Evolutionary conservation across 2,113 vertebrate genomes (phyloP), one percentile per base, ranked within the genome.

Genomic region (Cephalopterus ornatus): DNA sequence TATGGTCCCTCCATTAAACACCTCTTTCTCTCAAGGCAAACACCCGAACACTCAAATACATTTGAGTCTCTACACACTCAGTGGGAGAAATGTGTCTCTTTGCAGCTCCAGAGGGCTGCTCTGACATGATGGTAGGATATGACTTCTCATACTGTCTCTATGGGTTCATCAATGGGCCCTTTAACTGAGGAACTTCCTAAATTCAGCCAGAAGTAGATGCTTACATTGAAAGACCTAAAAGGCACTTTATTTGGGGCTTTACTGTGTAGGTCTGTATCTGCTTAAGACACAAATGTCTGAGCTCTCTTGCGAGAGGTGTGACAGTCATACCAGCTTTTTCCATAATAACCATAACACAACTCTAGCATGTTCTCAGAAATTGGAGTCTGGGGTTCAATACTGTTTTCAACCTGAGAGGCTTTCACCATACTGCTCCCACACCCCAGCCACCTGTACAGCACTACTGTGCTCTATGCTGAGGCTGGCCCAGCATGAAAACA

Each of bases 101-200:
- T n/a, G 7, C 19, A 70, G 37, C 28, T 65, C 20, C 61, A 66
- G 55, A 74, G 28, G 27, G 32, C 21, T 49, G n/a, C 41, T 80
- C 7, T 49, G 28, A 47, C 68, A 39, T 9, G 27, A 80, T 49
- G 9, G n/a, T 28, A 42, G 37, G 32, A 70, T 14, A 52, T 49
- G 37, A 71, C 16, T 24, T 62, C 46, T 87, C 49, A 52, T 5
- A 27, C 11, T 37, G 22, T n/a, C 41, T 55, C 44, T 42, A 5
- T 0, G 2, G n/a, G 16, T 35, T 49, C 4, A 79, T 44, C 71
- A 37, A 9, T 12, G 13, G 16, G 5, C 11, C 8, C 0, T 41
- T 41, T 41, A 63, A 63, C 0, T 0, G 0, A 63, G 52, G 14
- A 53, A 55, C 28, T 46, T 52, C 8, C 46, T 66, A 27, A 71